Percentiles rank a stretch among this genome's conserved stretches.
Conservation (phyloP, 2,113 vertebrate genomes). For the Trematomus loennbergii region DNA sequence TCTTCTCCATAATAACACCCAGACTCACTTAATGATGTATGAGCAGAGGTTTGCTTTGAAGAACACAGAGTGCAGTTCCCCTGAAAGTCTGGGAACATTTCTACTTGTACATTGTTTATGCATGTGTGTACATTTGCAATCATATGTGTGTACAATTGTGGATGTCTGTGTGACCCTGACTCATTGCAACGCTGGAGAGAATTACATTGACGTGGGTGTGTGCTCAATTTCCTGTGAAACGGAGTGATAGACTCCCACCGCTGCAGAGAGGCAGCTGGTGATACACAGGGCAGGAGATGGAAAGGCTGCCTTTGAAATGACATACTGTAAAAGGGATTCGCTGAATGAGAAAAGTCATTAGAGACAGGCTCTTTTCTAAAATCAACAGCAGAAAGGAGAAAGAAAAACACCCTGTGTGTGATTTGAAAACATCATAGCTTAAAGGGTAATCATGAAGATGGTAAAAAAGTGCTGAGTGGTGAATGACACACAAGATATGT, state of each 20-base stretch:
- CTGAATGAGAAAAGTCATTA: constrained; percentile 65
- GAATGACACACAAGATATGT: background rate
- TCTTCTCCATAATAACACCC: constrained; percentile 68
- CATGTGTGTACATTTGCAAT: constrained; percentile 1
- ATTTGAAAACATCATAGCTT: constrained; percentile 28
- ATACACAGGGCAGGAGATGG: constrained; percentile 42
- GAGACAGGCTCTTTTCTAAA: constrained; percentile 56
- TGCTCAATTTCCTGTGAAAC: constrained; percentile 61
- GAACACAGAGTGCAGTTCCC: constrained; percentile 36
- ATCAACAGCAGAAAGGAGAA: constrained; percentile 40
- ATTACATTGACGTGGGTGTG: constrained; percentile 11
- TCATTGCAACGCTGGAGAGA: constrained; percentile 21
- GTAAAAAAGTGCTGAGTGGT: constrained; percentile 17
- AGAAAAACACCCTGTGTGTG: constrained; percentile 38
- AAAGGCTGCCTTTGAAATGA: constrained; percentile 62
- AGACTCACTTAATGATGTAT: constrained; percentile 67
- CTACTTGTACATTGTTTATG: constrained; percentile 13
- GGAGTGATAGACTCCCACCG: constrained; percentile 34
- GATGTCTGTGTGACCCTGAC: constrained; percentile 40
- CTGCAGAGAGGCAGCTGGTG: constrained; percentile 50
- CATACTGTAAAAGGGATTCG: constrained; percentile 43
- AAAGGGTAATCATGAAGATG: constrained; percentile 63
- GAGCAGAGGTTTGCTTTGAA: constrained; percentile 39
- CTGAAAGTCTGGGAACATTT: constrained; percentile 26
- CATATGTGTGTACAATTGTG: background rate